Evolutionary conservation across 2,113 vertebrate genomes (phyloP).

Genomic region (Dinomys branickii): DNA sequence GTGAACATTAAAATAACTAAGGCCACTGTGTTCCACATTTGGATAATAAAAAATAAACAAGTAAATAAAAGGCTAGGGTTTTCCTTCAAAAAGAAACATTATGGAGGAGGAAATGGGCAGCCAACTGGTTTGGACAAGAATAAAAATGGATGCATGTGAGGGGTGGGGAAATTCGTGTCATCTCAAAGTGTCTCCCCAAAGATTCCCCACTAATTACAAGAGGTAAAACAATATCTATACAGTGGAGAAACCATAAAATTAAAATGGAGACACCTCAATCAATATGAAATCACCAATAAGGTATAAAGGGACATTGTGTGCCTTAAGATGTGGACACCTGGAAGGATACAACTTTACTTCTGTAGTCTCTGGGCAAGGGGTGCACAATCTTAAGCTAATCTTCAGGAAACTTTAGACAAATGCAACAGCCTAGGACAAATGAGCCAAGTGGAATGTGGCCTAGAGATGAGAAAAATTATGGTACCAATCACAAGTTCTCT

Average conservation of each 20-base stretch:
- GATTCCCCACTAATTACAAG: not conserved
- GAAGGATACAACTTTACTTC: not conserved
- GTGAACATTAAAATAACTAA: not conserved
- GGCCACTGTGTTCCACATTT: not conserved
- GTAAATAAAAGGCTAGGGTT: not conserved
- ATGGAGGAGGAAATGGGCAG: rapidly evolving
- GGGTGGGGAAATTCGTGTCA: not conserved
- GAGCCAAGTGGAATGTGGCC: not conserved
- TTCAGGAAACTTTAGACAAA: not conserved
- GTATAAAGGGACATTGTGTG: not conserved
- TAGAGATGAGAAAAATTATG: not conserved
- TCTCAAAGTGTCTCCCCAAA: not conserved
- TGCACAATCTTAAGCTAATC: not conserved
- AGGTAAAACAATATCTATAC: not conserved
- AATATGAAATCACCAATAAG: not conserved
- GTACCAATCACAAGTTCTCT: not conserved
- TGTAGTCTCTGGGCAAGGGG: not conserved
- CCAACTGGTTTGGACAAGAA: not conserved
- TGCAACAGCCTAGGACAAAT: not conserved
- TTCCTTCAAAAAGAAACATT: not conserved
- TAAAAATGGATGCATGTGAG: not conserved
- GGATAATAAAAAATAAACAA: not conserved
- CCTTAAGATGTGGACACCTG: not conserved
- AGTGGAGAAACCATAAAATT: not conserved
- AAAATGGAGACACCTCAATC: not conserved